Conservation (phyloP, 2,888 invertebrate species). For the Abscondita cerata region DNA sequence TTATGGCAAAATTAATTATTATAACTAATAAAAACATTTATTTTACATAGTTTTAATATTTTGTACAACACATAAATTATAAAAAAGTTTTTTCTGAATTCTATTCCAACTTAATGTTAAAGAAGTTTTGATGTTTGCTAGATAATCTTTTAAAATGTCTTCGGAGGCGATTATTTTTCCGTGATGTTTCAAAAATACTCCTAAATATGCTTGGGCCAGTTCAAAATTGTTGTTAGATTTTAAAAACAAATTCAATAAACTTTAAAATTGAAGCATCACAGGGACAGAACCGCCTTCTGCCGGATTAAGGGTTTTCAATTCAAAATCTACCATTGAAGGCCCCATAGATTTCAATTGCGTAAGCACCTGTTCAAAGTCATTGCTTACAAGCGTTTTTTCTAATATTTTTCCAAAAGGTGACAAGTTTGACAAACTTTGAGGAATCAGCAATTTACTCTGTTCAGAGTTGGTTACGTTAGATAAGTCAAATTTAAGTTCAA, state of each 20-base stretch:
- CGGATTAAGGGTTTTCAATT: slow-evolving; percentile 80
- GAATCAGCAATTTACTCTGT: slow-evolving; percentile 63
- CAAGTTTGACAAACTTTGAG: slow-evolving; percentile 68
- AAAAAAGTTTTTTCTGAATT: slow-evolving; percentile 73
- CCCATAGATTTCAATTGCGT: slow-evolving; percentile 72
- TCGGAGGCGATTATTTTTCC: slow-evolving; percentile 66
- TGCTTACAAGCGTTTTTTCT: slow-evolving; percentile 59
- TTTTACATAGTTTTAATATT: slow-evolving; percentile 68
- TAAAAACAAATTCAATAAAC: slow-evolving; percentile 74
- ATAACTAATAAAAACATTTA: no score
- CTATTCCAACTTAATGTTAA: slow-evolving; percentile 71
- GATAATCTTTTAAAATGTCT: slow-evolving; percentile 62
- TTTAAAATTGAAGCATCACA: slow-evolving; percentile 80
- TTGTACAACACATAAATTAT: slow-evolving; percentile 78
- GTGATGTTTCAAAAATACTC: slow-evolving; percentile 85
- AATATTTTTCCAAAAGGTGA: slow-evolving; percentile 74
- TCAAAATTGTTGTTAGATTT: slow-evolving; percentile 85
- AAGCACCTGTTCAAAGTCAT: slow-evolving; percentile 66
- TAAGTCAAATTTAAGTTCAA: slow-evolving; percentile 83
- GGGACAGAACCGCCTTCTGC: slow-evolving; percentile 74
- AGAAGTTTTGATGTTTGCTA: slow-evolving; percentile 66
- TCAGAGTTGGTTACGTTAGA: slow-evolving; percentile 53
- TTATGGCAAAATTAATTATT: slow-evolving; percentile 67
- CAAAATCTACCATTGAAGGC: slow-evolving; percentile 86
- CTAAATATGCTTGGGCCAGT: slow-evolving; percentile 87